phyloP scores from a whole-genome alignment of 2,797 vertebrate species.

The Mormyrops boulengeri region DNA sequence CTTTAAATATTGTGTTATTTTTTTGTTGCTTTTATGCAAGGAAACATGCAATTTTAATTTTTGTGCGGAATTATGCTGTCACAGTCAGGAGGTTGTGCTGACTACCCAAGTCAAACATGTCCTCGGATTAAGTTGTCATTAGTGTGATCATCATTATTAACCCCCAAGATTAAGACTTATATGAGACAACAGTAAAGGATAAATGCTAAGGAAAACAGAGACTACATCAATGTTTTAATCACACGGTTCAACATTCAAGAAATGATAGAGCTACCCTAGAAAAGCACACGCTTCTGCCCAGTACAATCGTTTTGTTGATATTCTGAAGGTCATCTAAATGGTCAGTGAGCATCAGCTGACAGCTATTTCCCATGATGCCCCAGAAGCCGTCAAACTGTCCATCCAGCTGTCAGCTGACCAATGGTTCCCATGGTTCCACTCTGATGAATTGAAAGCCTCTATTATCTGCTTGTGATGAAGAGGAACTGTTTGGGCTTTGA shows the following conservation, averaged over 20 bases:
- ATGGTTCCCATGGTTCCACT: slow-evolving; percentile 80
- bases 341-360: slow-evolving; percentile 90
- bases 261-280: slow-evolving; percentile 31
- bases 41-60: neutral
- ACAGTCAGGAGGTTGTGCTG: neutral
- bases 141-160: neutral
- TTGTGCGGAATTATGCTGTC: neutral
- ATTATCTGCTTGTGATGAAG: slow-evolving; percentile 76
- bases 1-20: neutral
- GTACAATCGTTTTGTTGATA: slow-evolving; percentile 81
- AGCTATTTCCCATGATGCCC: slow-evolving; percentile 95
- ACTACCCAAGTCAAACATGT: neutral
- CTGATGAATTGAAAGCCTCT: slow-evolving; percentile 79
- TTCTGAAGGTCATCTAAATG: slow-evolving; percentile 95
- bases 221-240: slow-evolving; percentile 59
- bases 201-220: slow-evolving; percentile 36
- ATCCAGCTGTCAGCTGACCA: slow-evolving; percentile 88
- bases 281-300: slow-evolving; percentile 42
- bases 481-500: slow-evolving; percentile 97
- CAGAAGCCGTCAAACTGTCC: slow-evolving; percentile 92
- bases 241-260: slow-evolving; percentile 12
- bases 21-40: neutral
- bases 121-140: neutral
- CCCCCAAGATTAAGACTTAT: neutral
- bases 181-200: neutral